Evolutionary conservation across 2,888 invertebrate species (phyloP).

Genomic region (Drosophila melanocephala): DNA sequence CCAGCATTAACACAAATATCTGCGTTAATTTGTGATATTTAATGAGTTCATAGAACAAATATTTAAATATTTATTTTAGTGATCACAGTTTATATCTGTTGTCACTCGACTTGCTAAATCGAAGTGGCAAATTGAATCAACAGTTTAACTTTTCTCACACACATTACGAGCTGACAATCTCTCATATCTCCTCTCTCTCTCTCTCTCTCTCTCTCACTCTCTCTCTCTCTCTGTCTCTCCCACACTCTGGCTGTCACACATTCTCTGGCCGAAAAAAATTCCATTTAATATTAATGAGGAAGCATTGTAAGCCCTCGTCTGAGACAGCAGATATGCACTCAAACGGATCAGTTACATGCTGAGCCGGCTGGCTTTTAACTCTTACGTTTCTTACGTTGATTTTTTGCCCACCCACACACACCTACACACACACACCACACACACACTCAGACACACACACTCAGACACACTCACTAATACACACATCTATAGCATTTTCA

Average conservation of each 20-base stretch:
- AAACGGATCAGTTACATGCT: slow-evolving; percentile 69
- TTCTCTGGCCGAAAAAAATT: slow-evolving; percentile 8
- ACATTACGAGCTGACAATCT: slow-evolving; percentile 26
- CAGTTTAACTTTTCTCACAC: slow-evolving; percentile 39
- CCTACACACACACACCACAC: slow-evolving; percentile 28
- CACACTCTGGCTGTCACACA: neutral
- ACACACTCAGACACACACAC: slow-evolving; percentile 24
- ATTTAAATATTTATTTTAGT: neutral
- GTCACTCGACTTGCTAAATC: no score
- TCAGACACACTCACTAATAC: slow-evolving; percentile 24
- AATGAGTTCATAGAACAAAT: neutral
- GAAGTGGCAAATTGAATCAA: slow-evolving; percentile 3
- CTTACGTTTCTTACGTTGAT: slow-evolving; percentile 25
- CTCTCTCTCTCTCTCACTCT: neutral
- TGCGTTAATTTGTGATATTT: neutral
- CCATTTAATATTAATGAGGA: slow-evolving; percentile 52
- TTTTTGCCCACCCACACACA: slow-evolving; percentile 43
- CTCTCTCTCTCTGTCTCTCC: neutral
- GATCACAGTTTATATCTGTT: neutral
- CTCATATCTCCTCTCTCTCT: no score
- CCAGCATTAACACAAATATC: neutral
- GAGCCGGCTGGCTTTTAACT: slow-evolving; percentile 18
- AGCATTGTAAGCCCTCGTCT: slow-evolving; percentile 46
- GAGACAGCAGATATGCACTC: slow-evolving; percentile 57
- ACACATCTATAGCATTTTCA: slow-evolving; percentile 20